Evolutionary conservation across 2,888 invertebrate species (phyloP), one percentile per base, ranked within the genome.

Genomic region (Sceliomorpha sp.): DNA sequence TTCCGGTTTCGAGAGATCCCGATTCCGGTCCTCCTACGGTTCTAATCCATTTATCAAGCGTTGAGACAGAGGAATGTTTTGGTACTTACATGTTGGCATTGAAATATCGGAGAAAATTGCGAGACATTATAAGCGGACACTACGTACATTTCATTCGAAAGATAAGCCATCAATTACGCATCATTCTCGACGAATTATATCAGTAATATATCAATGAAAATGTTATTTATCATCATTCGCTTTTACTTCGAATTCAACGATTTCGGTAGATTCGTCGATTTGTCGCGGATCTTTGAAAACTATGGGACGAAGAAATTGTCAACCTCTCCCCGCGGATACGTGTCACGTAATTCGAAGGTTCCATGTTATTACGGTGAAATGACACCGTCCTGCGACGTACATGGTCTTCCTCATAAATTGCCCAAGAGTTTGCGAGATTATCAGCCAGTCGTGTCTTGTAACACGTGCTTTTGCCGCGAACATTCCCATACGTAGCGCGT

Each of bases 1-100:
- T 71, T 71, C 71, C 70, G 70, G 62, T 69, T 69, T 39, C 40
- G 4, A 10, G 20, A 24, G 34, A 13, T 44, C 48, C 26, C 5
- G 63, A 64, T 70, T 70, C 64, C 64, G 70, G 64, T 63, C 56
- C 55, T 63, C 42, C 29, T 36, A 50, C 15, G 51, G 31, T 31
- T 51, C 51, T 60, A 6, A 37, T 44, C 9, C 60, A 29, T 29
- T 29, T 29, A 45, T 53, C 62, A 62, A 27, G 5, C 45, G 50
- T 42, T 40, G 29, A 45, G 36, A 17, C 3, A 8, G 8, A 10
- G 24, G 39, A 50, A 45, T 44, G 51, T 20, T 36, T 9, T 29
- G 20, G 1, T 5, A 14, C 14, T 20, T 32, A n/a, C 9, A 5
- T 34, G 29, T 17, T 45, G 60, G 45, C 47, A 45, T 39, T 62